Base-by-base conservation (phyloP, 2,888 invertebrate species). In the Cephus sareptanus region DNA sequence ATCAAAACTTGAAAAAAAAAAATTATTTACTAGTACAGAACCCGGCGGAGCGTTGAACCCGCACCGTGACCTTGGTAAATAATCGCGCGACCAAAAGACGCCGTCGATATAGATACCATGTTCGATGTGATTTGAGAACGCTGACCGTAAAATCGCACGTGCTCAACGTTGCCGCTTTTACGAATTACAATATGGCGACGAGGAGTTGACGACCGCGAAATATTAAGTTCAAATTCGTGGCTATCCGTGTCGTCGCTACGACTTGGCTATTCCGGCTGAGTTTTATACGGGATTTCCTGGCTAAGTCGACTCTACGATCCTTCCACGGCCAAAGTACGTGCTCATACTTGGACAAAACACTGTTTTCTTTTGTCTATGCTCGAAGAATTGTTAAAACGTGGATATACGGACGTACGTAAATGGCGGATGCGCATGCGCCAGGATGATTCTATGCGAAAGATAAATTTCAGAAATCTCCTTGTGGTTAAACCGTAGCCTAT, bases 261-360 rank as follows among this genome's bases (percentile, higher is more conserved):
- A 90, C 87, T 90, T 90, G 89, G 89, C 88, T 90, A 90, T 90
- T 90, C 90, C 85, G 84, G 85, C 82, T 89, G 89, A 90, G 90
- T 90, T 90, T 90, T 89, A 89, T 88, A 88, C 88, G 89, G 90
- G 90, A 90, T 90, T 89, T 88, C 81, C 83, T 80, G 86, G 88
- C 88, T 90, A 90, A 90, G 90, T 90, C 90, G 89, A 90, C 89
- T 90, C 89, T 88, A 89, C 89, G 90, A 90, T 90, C 90, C 90
- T 90, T 90, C 85, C 88, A 88, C 86, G 90, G 86, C 88, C 88
- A 90, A 71, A 90, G 88, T 90, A 90, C 90, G 90, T 90, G 90
- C 90, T 88, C 89, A 90, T 90, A 90, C 90, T 90, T 89, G 87
- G 88, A 89, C 89, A 89, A 89, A 90, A 90, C 89, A 23, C 9